These are phyloP conservation scores for Oligia strigilis DNA, from an alignment of 2,888 invertebrate genomes.

Conservation along the genomic window DNA sequence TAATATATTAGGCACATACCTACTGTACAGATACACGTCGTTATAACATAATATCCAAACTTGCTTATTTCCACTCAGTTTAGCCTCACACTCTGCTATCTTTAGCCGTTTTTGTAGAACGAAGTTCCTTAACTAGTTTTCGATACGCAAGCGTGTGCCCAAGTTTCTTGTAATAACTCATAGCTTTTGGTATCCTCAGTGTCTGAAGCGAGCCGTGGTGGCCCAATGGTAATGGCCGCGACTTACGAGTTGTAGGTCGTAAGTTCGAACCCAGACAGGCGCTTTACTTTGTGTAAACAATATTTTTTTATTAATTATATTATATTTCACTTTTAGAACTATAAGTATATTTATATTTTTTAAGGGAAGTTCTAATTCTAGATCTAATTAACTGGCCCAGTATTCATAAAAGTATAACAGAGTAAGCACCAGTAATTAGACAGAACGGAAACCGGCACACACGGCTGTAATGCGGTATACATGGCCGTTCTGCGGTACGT, in stretches of 20 bases:
- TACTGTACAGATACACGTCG: background rate
- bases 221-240: too few relatives aligned
- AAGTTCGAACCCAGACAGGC: too few relatives aligned
- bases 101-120: slow-evolving; percentile 15
- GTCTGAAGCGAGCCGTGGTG: background rate
- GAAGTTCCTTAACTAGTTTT: slow-evolving; percentile 24
- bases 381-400: background rate
- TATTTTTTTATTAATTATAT: too few relatives aligned
- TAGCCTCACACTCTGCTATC: background rate
- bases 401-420: slow-evolving; percentile 19
- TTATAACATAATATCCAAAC: background rate
- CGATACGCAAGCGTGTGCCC: slow-evolving; percentile 14
- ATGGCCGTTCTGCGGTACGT: slow-evolving; percentile 10
- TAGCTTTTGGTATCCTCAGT: slow-evolving; percentile 19
- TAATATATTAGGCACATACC: background rate
- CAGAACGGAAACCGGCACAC: background rate
- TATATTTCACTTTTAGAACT: too few relatives aligned
- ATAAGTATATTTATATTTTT: too few relatives aligned
- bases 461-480: slow-evolving; percentile 4
- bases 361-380: too few relatives aligned
- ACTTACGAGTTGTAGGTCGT: too few relatives aligned
- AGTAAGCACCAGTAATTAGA: slow-evolving; percentile 10
- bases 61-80: slow-evolving; percentile 5
- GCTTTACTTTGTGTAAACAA: too few relatives aligned
- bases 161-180: slow-evolving; percentile 19